Evolutionary conservation across 2,113 vertebrate species (phyloP).

Genomic region (Nibea albiflora): DNA sequence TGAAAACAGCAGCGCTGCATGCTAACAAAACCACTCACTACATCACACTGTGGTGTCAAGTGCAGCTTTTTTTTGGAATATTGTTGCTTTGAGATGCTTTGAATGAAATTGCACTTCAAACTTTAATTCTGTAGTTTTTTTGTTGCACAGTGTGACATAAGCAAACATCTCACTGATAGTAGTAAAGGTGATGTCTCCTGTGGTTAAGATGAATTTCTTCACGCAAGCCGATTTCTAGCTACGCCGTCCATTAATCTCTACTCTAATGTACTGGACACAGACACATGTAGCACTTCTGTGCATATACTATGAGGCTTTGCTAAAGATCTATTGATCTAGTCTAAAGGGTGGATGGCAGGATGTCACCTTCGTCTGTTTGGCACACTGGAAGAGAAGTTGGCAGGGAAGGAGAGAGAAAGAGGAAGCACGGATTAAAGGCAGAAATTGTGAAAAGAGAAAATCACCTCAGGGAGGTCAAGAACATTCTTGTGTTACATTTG

Average conservation of each 20-base stretch:
- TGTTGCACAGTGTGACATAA: background rate
- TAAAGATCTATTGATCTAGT: conserved; percentile 63
- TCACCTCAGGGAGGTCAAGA: conserved; percentile 17
- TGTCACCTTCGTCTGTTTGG: conserved; percentile 76
- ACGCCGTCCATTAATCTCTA: conserved; percentile 44
- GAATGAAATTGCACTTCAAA: background rate
- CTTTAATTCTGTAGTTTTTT: background rate
- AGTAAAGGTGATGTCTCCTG: background rate
- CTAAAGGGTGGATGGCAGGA: conserved; percentile 64
- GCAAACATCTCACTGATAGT: background rate
- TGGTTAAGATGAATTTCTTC: conserved; percentile 61
- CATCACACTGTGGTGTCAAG: background rate
- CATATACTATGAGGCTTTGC: conserved; percentile 39
- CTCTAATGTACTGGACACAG: conserved; percentile 35
- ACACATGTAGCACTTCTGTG: conserved; percentile 33
- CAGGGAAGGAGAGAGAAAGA: conserved; percentile 57
- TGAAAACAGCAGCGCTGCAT: background rate
- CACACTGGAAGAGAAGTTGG: conserved; percentile 70
- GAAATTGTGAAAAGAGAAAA: conserved; percentile 22
- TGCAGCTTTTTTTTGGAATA: background rate
- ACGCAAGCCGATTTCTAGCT: conserved; percentile 24
- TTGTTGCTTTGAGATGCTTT: background rate
- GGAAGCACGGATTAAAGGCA: conserved; percentile 57
- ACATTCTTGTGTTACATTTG: background rate
- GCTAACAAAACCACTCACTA: background rate